Evolutionary conservation across 2,113 vertebrate species (phyloP), one percentile per base, ranked within the genome.

Genomic region (Nanorana parkeri): DNA sequence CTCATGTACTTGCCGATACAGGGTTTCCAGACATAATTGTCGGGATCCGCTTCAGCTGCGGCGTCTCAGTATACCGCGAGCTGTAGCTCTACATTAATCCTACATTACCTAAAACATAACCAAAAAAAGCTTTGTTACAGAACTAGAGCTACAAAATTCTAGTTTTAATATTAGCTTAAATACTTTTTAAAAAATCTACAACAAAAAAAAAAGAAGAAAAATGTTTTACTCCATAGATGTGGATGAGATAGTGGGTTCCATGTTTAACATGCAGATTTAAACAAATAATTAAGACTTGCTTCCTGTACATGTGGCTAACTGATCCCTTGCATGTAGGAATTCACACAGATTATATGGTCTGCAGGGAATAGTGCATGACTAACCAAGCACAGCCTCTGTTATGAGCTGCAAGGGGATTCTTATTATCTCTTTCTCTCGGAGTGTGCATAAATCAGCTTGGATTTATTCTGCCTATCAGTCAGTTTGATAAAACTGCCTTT

Each of bases 201-300:
- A 58, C n/a, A 56, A 32, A 68, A 74, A 67, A n/a, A n/a, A 66
- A 52, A 23, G 19, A 64, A 29, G 41, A 74, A 56, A 81, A 81
- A 52, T 29, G 19, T 61, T 71, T 82, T 60, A 67, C 80, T 19
- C 52, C 29, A 73, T 73, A 64, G 41, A 75, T 63, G 26, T 41
- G 26, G 61, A 47, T 47, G 41, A 58, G 21, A 55, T 73, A 52
- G 56, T 60, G 64, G 7, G 26, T 56, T 65, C 36, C 51, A 56
- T 81, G 68, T 74, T 82, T 82, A 75, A 75, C 68, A 82, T 82
- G 80, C 80, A 82, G 80, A 82, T 82, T 75, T 82, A 55, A 82
- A 66, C 69, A 82, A 75, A 75, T 82, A 71, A 82, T 82, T 67
- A 75, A 75, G 80, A 67, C 63, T 67, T 67, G 69, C 54, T 82